phyloP scores from a whole-genome alignment of 1,140 invertebrate genomes.

The Ceratosolen solmsi region DNA sequence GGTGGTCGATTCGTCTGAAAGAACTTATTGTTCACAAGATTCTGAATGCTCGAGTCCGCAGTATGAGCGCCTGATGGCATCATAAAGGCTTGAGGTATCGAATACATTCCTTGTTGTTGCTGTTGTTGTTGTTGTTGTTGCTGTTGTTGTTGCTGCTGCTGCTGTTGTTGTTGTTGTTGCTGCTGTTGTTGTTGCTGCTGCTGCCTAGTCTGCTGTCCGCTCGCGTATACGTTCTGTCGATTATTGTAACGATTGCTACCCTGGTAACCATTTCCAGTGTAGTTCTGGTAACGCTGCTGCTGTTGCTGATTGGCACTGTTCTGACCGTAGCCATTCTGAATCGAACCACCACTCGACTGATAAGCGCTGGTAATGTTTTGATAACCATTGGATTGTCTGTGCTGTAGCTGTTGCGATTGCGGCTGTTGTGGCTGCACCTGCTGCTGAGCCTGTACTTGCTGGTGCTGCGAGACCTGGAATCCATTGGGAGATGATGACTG shows the following conservation, averaged over 20 bases:
- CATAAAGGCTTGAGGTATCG: constrained; percentile 74
- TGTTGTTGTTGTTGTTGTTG: constrained; percentile 57
- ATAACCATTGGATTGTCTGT: constrained; percentile 56
- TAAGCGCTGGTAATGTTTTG: constrained; percentile 57
- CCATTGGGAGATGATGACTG: constrained; percentile 45
- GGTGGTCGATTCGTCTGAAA: constrained; percentile 76
- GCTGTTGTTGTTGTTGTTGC: constrained; percentile 54
- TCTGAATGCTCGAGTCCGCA: constrained; percentile 74
- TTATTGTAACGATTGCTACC: constrained; percentile 60
- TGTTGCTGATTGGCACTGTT: constrained; percentile 53
- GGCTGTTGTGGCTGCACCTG: constrained; percentile 35
- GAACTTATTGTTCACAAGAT: constrained; percentile 77
- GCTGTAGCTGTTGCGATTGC: constrained; percentile 42
- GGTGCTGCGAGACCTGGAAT: background rate
- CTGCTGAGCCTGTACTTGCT: constrained; percentile 38
- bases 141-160: constrained; percentile 59
- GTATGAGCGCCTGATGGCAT: constrained; percentile 70
- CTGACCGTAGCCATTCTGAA: constrained; percentile 53
- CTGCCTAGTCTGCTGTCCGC: constrained; percentile 44
- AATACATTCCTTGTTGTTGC: constrained; percentile 72
- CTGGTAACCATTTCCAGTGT: constrained; percentile 61
- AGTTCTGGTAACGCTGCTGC: constrained; percentile 59
- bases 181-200: constrained; percentile 64
- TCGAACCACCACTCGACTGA: constrained; percentile 36
- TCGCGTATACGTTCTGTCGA: constrained; percentile 47